A percentile compares a stretch with the other conserved stretches of the same genome.
These are phyloP conservation scores for Palythoa grandiflora DNA, from an alignment of 92 coral and sea anemone genomes.

Conservation along the genomic window DNA sequence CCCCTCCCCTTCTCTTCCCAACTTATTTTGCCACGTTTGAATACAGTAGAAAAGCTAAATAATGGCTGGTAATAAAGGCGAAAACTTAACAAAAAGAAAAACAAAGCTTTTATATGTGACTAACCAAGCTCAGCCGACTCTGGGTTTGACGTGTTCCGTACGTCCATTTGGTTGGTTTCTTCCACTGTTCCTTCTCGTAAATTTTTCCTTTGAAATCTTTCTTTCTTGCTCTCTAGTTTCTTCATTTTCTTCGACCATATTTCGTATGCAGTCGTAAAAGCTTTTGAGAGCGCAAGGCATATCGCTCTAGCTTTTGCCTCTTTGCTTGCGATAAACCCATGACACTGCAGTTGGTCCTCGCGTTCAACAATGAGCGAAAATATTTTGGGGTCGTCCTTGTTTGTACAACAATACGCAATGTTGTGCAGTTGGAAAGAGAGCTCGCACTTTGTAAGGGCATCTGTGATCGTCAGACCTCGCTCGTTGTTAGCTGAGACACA, in stretches of 20 bases:
- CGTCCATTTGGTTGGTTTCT: not conserved
- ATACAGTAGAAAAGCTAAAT: not conserved
- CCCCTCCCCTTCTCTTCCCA: no score
- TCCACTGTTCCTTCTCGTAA: constrained; percentile 1
- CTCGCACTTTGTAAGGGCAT: constrained; percentile 65
- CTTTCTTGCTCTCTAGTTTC: constrained; percentile 65
- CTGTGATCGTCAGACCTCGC: constrained; percentile 82
- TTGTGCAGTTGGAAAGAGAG: constrained; percentile 77
- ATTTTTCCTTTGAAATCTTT: constrained; percentile 36
- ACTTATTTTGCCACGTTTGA: no score
- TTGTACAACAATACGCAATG: constrained; percentile 89
- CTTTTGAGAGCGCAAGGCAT: constrained; percentile 78
- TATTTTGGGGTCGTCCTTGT: constrained; percentile 69
- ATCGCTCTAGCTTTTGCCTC: constrained; percentile 77
- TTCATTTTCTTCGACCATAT: constrained; percentile 75
- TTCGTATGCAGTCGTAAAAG: constrained; percentile 79
- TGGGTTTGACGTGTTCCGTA: not conserved
- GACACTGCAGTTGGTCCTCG: constrained; percentile 81
- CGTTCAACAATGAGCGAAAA: constrained; percentile 87
- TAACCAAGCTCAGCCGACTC: not conserved
- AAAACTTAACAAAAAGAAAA: not conserved
- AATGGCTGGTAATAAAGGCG: not conserved
- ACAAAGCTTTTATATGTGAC: not conserved
- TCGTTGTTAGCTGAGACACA: constrained; percentile 78
- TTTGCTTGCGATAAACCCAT: constrained; percentile 78